phyloP scores from a whole-genome alignment of 2,888 invertebrate genomes.

The Lepetodrilus schrolli region DNA sequence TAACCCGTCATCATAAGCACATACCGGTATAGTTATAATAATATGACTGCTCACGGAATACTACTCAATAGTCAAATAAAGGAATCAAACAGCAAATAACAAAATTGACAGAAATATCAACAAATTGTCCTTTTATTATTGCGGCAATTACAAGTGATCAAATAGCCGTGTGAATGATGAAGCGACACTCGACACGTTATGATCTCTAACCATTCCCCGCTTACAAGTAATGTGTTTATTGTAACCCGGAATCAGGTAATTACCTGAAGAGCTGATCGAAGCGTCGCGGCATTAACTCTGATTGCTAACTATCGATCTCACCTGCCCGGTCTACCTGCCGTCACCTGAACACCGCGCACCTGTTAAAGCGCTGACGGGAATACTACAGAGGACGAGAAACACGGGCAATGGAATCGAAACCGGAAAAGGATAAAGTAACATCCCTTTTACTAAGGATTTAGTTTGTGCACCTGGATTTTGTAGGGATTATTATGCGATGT shows the following conservation, averaged over 20 bases:
- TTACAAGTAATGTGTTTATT: slow-evolving; percentile 9
- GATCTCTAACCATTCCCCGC: slow-evolving; percentile 13
- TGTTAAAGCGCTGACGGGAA: not conserved
- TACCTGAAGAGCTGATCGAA: slow-evolving; percentile 25
- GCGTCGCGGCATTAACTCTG: slow-evolving; percentile 14
- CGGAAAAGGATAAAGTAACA: no score
- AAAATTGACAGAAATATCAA: slow-evolving; percentile 25
- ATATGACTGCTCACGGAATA: not conserved
- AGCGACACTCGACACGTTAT: slow-evolving; percentile 16
- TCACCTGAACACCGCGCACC: not conserved
- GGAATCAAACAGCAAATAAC: slow-evolving; percentile 15
- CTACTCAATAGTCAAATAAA: slow-evolving; percentile 9
- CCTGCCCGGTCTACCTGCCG: slow-evolving; percentile 16
- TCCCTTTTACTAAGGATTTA: no score
- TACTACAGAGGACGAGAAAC: not conserved
- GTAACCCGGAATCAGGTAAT: slow-evolving; percentile 9
- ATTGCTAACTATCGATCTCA: slow-evolving; percentile 24
- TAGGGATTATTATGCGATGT: no score
- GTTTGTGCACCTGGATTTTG: no score
- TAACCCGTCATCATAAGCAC: no score
- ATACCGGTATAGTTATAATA: not conserved
- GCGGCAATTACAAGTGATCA: slow-evolving; percentile 11
- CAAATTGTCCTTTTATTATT: slow-evolving; percentile 26
- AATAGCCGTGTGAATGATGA: slow-evolving; percentile 2
- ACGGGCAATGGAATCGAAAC: not conserved